Evolutionary conservation across 2,113 vertebrate genomes (phyloP).

Genomic region (Rhizomys pruinosus): DNA sequence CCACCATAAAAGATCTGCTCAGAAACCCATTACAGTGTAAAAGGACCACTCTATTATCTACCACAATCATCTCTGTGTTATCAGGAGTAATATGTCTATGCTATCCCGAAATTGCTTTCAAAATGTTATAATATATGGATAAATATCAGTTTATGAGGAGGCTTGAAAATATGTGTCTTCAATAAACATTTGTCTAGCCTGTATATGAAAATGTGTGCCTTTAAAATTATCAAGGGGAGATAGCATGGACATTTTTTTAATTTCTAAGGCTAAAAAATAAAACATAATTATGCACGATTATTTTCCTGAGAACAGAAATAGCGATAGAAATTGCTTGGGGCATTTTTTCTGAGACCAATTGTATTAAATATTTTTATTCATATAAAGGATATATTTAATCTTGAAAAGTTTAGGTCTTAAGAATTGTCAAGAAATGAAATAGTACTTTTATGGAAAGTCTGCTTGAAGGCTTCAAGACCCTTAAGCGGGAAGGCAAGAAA

Average conservation of each 20-base stretch:
- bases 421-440: conserved; percentile 37
- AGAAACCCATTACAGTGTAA: neutral
- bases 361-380: conserved; percentile 52
- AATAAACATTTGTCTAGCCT: neutral
- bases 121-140: neutral
- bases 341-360: conserved; percentile 25
- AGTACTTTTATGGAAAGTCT: conserved; percentile 5
- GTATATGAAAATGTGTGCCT: neutral
- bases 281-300: neutral
- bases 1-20: neutral
- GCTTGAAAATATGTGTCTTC: neutral
- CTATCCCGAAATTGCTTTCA: neutral
- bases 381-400: conserved; percentile 8
- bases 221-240: conserved; percentile 14
- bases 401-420: conserved; percentile 5
- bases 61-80: neutral
- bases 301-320: conserved; percentile 34
- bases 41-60: neutral
- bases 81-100: neutral
- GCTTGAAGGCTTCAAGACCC: neutral
- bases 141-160: neutral
- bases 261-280: conserved; percentile 28
- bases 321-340: neutral
- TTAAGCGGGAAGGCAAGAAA: conserved; percentile 2
- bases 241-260: neutral